Base-by-base conservation (phyloP, 1,140 invertebrate genomes). In the Chelonus insularis region DNA sequence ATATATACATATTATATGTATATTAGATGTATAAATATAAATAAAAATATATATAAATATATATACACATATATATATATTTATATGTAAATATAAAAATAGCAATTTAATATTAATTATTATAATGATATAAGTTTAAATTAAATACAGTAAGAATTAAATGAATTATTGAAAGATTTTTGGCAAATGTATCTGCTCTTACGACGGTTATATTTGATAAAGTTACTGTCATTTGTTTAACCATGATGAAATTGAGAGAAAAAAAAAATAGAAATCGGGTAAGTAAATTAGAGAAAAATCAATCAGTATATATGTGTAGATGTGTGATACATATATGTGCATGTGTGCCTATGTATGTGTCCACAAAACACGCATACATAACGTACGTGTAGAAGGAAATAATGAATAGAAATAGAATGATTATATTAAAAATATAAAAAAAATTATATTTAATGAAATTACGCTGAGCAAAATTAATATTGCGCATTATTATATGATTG, bases 401-500 rank as follows among this genome's bases (percentile, higher is more conserved):
- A 41, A 21, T 60, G 14, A 43, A 21, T 14, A 58, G 25, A 32
- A 32, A 32, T 57, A 47, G 47, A 39, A n/a, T 16, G 7, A 20
- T 47, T 11, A 25, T n/a, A 48, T 9, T 18, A 18, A 51, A 32
- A 1, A 18, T 16, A 18, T 29, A 52, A 36, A 52, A 52, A 52
- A 16, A 25, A 1, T 20, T 51, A 32, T 51, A 32, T 34, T 34
- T 34, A 32, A 51, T 16, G 9, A n/a, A 23, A 20, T 1, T 21
- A 55, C 12, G 12, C 7, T 16, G 21, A 47, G 45, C n/a, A 29
- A 29, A 7, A 29, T 29, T 29, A 29, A 29, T 29, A 29, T 59
- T 73, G 70, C 72, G 71, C 71, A 73, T 75, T 75, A 73, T 70
- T 75, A 73, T 73, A 71, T 64, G 66, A 78, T 77, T 67, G 66